Evolutionary conservation across 2,797 vertebrate species (phyloP).

Genomic region (Florisuga fusca): DNA sequence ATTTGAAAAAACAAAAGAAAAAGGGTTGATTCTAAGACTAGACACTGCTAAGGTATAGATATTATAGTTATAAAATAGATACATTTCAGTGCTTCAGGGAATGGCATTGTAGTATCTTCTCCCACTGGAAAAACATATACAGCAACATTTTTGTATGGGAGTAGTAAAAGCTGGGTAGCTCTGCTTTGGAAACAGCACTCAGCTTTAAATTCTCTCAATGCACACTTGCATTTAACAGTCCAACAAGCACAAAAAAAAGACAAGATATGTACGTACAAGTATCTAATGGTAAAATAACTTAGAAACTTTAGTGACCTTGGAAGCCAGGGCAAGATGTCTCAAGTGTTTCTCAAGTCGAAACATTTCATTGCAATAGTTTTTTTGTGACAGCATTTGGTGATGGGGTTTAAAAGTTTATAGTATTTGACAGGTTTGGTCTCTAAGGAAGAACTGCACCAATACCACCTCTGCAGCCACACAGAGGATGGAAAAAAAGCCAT

Average conservation of each 20-base stretch:
- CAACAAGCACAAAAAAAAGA: not conserved
- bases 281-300: not conserved
- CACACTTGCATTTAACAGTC: not conserved
- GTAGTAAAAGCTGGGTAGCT: not conserved
- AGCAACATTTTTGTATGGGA: not conserved
- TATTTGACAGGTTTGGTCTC: not conserved
- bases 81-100: not conserved
- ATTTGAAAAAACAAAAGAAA: not conserved
- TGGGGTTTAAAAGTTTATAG: not conserved
- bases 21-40: not conserved
- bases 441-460: not conserved
- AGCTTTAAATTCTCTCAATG: not conserved
- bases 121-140: not conserved
- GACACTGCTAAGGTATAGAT: not conserved
- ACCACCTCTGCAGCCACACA: not conserved
- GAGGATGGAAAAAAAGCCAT: not conserved
- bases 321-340: not conserved
- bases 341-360: not conserved
- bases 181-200: not conserved
- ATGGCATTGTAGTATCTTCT: not conserved
- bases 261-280: not conserved
- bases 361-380: not conserved
- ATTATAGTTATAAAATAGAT: not conserved
- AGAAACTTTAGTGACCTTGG: not conserved
- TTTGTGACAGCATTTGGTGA: not conserved